Evolutionary conservation across 2,113 vertebrate species (phyloP).

Genomic region (Leptocoma aspasia): DNA sequence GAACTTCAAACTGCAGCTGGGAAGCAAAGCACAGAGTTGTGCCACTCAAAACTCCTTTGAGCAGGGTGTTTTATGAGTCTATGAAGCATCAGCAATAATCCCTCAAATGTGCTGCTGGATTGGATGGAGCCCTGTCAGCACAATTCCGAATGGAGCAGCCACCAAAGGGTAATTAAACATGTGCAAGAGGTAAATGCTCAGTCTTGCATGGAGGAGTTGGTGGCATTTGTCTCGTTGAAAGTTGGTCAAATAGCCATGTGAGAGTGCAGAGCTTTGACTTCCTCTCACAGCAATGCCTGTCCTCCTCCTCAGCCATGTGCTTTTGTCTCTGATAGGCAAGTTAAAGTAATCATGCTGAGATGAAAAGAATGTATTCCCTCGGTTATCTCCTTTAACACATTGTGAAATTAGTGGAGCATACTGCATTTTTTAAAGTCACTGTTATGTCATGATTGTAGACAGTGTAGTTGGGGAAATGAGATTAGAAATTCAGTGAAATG

Average conservation of each 20-base stretch:
- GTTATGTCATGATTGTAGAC: conserved; percentile 48
- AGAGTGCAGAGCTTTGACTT: neutral
- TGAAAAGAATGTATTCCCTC: conserved; percentile 51
- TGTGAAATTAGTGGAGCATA: conserved; percentile 64
- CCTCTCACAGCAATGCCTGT: neutral
- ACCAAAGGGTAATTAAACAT: neutral
- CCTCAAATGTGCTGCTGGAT: neutral
- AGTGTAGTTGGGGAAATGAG: conserved; percentile 62
- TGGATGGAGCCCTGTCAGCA: neutral
- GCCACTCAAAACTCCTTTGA: neutral
- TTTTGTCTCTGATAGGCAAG: neutral
- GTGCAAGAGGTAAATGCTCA: neutral
- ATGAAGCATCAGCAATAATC: neutral
- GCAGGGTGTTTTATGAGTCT: neutral
- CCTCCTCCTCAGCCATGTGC: neutral
- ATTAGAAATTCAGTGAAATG: conserved; percentile 68
- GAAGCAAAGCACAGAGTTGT: neutral
- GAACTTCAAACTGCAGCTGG: neutral
- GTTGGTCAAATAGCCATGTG: neutral
- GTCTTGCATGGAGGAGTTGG: neutral
- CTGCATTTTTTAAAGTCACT: conserved; percentile 60
- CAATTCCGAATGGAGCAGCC: neutral
- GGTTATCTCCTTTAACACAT: conserved; percentile 58
- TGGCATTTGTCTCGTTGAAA: neutral
- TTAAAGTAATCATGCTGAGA: neutral